These are phyloP conservation scores for Rhineura floridana DNA, from an alignment of 2,113 vertebrate species.

Conservation along the genomic window DNA sequence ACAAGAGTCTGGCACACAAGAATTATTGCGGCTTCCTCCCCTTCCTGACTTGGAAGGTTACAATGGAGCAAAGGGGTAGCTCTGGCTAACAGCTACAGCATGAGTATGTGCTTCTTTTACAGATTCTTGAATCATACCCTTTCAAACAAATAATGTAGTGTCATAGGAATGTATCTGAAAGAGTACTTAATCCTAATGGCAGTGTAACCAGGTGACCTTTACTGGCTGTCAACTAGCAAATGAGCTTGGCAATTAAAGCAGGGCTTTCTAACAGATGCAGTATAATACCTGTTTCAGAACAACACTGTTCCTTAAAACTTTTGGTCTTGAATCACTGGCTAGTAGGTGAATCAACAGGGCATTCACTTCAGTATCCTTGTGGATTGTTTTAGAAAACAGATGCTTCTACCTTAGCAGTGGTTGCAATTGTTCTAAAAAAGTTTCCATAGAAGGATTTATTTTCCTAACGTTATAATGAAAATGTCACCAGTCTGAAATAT, in stretches of 20 bases:
- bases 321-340: background rate
- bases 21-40: background rate
- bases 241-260: slow-evolving; percentile 49
- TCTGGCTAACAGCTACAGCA: background rate
- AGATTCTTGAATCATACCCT: slow-evolving; percentile 11
- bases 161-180: slow-evolving; percentile 8
- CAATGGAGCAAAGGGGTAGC: background rate
- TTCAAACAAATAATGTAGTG: slow-evolving; percentile 33
- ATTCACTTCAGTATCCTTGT: slow-evolving; percentile 8
- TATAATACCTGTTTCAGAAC: slow-evolving; percentile 41
- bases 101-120: background rate
- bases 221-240: slow-evolving; percentile 52
- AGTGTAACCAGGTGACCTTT: slow-evolving; percentile 53
- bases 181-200: slow-evolving; percentile 40
- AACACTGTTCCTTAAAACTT: slow-evolving; percentile 28
- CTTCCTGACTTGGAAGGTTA: background rate
- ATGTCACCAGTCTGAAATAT: slow-evolving; percentile 28
- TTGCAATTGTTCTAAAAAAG: background rate
- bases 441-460: slow-evolving; percentile 41
- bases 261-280: slow-evolving; percentile 40
- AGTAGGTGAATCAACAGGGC: slow-evolving; percentile 2
- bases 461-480: slow-evolving; percentile 31
- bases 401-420: slow-evolving; percentile 20
- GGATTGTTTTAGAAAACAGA: slow-evolving; percentile 21
- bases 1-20: background rate